These are phyloP conservation scores for Drosophila trapezifrons DNA, from an alignment of 1,140 invertebrate genomes.

Conservation along the genomic window DNA sequence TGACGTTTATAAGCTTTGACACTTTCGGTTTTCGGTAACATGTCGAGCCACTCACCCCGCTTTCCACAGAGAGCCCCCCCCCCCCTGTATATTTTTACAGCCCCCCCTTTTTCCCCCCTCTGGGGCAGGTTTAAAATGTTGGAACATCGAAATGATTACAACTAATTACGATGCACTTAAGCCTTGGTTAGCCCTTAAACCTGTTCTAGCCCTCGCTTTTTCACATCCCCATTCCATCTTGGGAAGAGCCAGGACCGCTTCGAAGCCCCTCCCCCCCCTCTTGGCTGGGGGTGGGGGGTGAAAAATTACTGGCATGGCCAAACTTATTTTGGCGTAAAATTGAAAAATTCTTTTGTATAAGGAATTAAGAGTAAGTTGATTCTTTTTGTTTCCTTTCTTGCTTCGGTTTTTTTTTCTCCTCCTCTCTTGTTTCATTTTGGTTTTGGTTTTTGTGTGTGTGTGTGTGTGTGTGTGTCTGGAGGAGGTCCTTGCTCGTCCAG, in stretches of 20 bases:
- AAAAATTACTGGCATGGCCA: slow-evolving; percentile 81
- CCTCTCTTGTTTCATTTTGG: slow-evolving; percentile 7
- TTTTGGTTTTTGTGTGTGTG: slow-evolving; percentile 17
- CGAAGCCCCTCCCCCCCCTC: background rate
- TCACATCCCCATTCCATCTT: too few species aligned
- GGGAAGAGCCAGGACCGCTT: background rate
- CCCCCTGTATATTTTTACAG: background rate
- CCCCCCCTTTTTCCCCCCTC: background rate
- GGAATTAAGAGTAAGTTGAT: slow-evolving; percentile 78
- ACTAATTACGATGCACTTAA: slow-evolving; percentile 61
- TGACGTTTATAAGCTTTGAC: slow-evolving; percentile 84
- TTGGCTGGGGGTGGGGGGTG: slow-evolving; percentile 28
- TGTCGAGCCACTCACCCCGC: slow-evolving; percentile 46
- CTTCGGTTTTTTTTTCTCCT: slow-evolving; percentile 2
- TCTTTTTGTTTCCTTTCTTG: slow-evolving; percentile 43
- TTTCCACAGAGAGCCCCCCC: slow-evolving; percentile 19
- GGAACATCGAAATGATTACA: slow-evolving; percentile 64
- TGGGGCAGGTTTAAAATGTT: slow-evolving; percentile 25
- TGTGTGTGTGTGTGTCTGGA: background rate
- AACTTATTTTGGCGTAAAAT: slow-evolving; percentile 84
- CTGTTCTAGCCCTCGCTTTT: background rate
- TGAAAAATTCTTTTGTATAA: slow-evolving; percentile 83
- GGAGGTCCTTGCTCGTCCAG: slow-evolving; percentile 10
- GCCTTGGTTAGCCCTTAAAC: slow-evolving; percentile 10
- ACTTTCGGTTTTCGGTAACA: slow-evolving; percentile 81